Evolutionary conservation across 1,140 invertebrate genomes (phyloP), one percentile per base, ranked within the genome.

Genomic region (Philotrypesis tridentata): DNA sequence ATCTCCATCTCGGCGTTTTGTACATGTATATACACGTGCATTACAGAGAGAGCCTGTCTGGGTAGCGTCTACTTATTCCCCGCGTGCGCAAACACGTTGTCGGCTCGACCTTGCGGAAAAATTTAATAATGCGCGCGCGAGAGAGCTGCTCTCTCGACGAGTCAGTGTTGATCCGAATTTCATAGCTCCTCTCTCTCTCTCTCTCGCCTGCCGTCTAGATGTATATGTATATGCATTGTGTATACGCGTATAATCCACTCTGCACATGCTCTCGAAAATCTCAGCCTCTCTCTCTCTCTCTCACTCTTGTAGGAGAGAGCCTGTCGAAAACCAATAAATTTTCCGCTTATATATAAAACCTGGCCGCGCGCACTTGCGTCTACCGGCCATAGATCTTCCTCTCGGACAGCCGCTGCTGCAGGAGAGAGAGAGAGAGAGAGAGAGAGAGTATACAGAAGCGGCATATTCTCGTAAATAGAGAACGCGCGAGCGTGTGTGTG

Each of bases 381-480:
- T 17, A 17, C 21, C 17, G 48, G 21, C 48, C 21, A 55, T 55
- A n/a, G 48, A 55, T 55, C 48, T 55, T 55, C 21, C 48, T 6
- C n/a, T 21, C 17, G 17, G 48, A 55, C 48, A n/a, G 17, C n/a
- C n/a, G 48, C 48, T 14, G 48, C 21, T 17, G n/a, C n/a, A n/a
- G n/a, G n/a, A n/a, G n/a, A n/a, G n/a, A n/a, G n/a, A n/a, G n/a
- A n/a, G n/a, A n/a, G n/a, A n/a, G n/a, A n/a, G n/a, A n/a, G n/a
- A n/a, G n/a, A n/a, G n/a, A n/a, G 1, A 55, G 21, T 17, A 55
- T 37, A 17, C 48, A 55, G 23, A 23, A 67, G 31, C n/a, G 12
- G 23, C 68, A 29, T 55, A 55, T 74, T 55, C 72, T 27, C 40
- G 72, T 74, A 74, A 74, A 74, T 74, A 31, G 48, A 43, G 43